Percentiles rank a stretch among this genome's conserved stretches.
Evolutionary conservation across 2,113 vertebrate species (phyloP).

Genomic region (Chaetodon trifascialis): DNA sequence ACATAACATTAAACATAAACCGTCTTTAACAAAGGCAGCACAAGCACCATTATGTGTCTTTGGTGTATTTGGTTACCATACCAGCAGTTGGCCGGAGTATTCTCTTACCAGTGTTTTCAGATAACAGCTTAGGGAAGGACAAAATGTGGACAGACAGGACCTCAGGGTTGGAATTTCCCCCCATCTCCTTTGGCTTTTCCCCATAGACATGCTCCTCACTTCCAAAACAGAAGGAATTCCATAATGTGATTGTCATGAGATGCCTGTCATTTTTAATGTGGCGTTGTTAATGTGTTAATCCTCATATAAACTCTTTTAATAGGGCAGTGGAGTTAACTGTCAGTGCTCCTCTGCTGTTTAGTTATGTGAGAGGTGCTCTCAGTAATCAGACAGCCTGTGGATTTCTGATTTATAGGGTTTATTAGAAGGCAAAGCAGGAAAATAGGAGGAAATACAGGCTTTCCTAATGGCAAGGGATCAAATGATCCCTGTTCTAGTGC

Average conservation of each 20-base stretch:
- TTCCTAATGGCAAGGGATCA: conserved; percentile 48
- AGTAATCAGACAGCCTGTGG: conserved; percentile 30
- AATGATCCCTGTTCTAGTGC: conserved; percentile 27
- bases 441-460: conserved; percentile 56
- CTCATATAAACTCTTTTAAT: neutral
- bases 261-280: conserved; percentile 9
- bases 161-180: conserved; percentile 69
- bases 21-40: conserved; percentile 39
- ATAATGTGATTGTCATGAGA: conserved; percentile 26
- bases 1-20: conserved; percentile 48
- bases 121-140: conserved; percentile 51
- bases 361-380: conserved; percentile 5
- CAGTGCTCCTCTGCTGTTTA: conserved; percentile 3
- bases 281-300: conserved; percentile 36
- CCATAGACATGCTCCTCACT: conserved; percentile 24
- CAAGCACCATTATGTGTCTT: conserved; percentile 35
- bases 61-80: conserved; percentile 62
- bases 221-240: conserved; percentile 51
- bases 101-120: conserved; percentile 58
- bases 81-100: conserved; percentile 40
- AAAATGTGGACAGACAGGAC: conserved; percentile 56
- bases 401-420: conserved; percentile 62
- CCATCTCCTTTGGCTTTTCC: conserved; percentile 49
- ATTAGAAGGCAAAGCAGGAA: conserved; percentile 59
- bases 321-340: conserved; percentile 9